A percentile compares a stretch with the other conserved stretches of the same genome.
Evolutionary conservation across 2,888 invertebrate genomes (phyloP).

Genomic region (Herminia tarsipennalis): DNA sequence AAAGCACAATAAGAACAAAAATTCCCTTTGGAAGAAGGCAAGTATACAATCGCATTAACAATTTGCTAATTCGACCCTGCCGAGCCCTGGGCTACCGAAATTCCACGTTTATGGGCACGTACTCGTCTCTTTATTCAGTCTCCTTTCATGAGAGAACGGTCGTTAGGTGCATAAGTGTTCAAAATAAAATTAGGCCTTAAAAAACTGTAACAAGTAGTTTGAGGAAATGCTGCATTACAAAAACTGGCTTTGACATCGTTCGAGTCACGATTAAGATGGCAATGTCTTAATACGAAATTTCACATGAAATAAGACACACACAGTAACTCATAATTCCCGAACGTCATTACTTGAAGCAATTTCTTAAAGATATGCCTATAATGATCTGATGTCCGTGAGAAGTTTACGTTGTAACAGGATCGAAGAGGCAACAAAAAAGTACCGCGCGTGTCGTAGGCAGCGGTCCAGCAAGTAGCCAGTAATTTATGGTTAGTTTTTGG

Average conservation of each 20-base stretch:
- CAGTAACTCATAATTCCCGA: conserved; percentile 65
- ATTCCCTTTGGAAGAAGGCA: background rate
- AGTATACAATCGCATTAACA: conserved; percentile 39
- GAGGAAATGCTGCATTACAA: conserved; percentile 28
- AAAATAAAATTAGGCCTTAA: conserved; percentile 33
- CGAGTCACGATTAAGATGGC: conserved; percentile 51
- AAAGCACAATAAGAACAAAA: conserved; percentile 9
- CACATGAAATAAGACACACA: conserved; percentile 61
- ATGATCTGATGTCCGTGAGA: conserved; percentile 79
- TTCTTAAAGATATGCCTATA: conserved; percentile 72
- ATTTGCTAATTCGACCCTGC: conserved; percentile 56
- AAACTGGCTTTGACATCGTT: conserved; percentile 44
- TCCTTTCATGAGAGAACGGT: conserved; percentile 39
- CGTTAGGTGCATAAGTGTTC: conserved; percentile 32
- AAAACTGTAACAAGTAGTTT: conserved; percentile 35
- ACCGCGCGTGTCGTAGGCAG: conserved; percentile 78
- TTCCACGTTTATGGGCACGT: conserved; percentile 61
- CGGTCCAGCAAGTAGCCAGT: conserved; percentile 80
- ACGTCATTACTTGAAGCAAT: conserved; percentile 74
- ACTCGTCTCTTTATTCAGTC: conserved; percentile 59
- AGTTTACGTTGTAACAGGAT: conserved; percentile 81
- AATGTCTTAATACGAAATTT: conserved; percentile 54
- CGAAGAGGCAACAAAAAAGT: conserved; percentile 69
- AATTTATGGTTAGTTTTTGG: conserved; percentile 87
- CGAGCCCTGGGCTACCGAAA: conserved; percentile 76